These are phyloP conservation scores for Pogonus chalceus DNA, from an alignment of 1,140 invertebrate genomes.

Conservation along the genomic window DNA sequence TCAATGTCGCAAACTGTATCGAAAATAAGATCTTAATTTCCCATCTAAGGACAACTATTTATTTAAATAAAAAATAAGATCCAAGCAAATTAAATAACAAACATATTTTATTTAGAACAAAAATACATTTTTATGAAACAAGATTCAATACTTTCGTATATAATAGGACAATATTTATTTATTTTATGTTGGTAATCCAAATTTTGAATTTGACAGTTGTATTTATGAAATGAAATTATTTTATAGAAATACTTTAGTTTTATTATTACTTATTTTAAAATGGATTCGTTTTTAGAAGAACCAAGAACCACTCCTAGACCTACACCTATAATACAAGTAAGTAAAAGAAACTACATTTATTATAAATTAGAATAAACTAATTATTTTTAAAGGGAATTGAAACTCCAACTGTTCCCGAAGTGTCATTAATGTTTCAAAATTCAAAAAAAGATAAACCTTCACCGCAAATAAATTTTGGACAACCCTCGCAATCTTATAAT, in stretches of 20 bases:
- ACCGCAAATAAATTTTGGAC: conserved; percentile 12
- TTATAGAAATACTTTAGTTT: neutral
- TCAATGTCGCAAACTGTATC: no score
- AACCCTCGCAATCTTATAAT: conserved; percentile 19
- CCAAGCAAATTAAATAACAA: no score
- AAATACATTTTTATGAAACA: no score
- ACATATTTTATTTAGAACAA: no score
- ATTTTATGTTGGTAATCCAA: no score
- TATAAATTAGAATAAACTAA: conserved; percentile 8
- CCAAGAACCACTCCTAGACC: conserved; percentile 23
- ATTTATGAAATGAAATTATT: no score
- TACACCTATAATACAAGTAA: conserved; percentile 22
- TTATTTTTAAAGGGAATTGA: conserved; percentile 19
- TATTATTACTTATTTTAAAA: conserved; percentile 10
- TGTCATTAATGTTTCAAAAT: conserved; percentile 21
- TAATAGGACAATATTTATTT: no score
- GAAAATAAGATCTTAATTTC: no score
- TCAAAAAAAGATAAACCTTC: conserved; percentile 9
- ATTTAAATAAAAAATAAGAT: no score
- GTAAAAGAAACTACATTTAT: conserved; percentile 8
- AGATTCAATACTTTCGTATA: no score
- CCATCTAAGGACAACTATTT: no score
- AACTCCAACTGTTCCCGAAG: conserved; percentile 25
- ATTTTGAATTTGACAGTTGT: neutral
- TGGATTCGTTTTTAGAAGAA: conserved; percentile 31